phyloP scores from a whole-genome alignment of 2,113 vertebrate species.

The Probosciger aterrimus region DNA sequence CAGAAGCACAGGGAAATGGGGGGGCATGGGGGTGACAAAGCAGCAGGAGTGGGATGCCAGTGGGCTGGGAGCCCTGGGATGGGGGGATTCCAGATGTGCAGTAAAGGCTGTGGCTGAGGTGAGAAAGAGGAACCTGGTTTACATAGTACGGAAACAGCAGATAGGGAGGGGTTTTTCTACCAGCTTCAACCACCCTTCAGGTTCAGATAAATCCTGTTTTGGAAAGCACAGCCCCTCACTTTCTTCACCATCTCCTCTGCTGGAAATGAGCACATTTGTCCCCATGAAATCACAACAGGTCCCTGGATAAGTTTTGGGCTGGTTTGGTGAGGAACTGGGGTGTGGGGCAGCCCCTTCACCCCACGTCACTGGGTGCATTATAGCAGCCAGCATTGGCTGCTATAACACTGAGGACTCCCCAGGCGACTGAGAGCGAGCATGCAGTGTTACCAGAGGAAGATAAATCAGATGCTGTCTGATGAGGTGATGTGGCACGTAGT shows the following conservation, averaged over 20 bases:
- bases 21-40: neutral
- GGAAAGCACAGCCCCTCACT: neutral
- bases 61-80: neutral
- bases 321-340: neutral
- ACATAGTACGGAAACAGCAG: neutral
- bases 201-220: neutral
- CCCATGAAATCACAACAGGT: neutral
- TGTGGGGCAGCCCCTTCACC: neutral
- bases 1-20: neutral
- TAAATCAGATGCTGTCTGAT: rapidly evolving
- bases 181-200: neutral
- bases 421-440: neutral
- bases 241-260: neutral
- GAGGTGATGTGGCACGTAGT: rapidly evolving
- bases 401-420: neutral
- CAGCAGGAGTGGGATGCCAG: neutral
- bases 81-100: neutral
- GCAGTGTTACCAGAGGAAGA: neutral
- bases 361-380: neutral
- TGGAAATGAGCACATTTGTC: neutral
- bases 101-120: neutral
- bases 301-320: neutral
- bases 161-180: neutral
- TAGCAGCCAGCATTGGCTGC: neutral
- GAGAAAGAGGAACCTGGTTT: neutral